Base-by-base conservation (phyloP, 2,888 invertebrate species). In the Apantesis nais region DNA sequence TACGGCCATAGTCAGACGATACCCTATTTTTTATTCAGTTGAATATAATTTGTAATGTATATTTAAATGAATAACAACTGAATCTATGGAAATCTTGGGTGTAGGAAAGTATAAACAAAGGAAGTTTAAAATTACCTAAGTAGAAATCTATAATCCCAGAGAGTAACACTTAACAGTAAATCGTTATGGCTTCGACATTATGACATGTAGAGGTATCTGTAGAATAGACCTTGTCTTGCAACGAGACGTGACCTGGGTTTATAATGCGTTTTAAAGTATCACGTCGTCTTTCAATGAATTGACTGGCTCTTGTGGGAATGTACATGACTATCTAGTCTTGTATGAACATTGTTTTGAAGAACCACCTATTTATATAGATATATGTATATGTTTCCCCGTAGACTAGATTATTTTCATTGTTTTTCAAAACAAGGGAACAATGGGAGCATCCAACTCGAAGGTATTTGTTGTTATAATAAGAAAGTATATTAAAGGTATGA, bases 221-320 rank as follows among this genome's bases (percentile, higher is more conserved):
- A 85, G 86, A 84, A 87, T 86, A 90, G 90, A 89, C 89, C 89
- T 90, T 88, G 92, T 90, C 87, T 89, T 83, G 87, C 86, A 82
- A 79, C 73, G 77, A 81, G 81, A 93, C 94, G 93, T 93, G 93
- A 93, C 89, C 86, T 74, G 92, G 77, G 74, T 92, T 78, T 74
- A 70, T 85, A 88, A 90, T 86, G 81, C 79, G 81, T 83, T 86
- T 84, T 82, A 78, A 85, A 84, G 83, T 82, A 82, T 78, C 80
- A 83, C 79, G 79, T 82, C 80, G 83, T 78, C 83, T 85, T 84
- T 82, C 76, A 84, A 81, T 82, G 81, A 80, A 81, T 77, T 78
- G 67, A 19, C 37, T 72, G 62, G 29, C 34, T 68, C 66, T 70
- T 12, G 67, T 72, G 60, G 66, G 67, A 72, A 67, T 73, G 62